These are phyloP conservation scores for Rhagonycha lutea DNA, from an alignment of 2,888 invertebrate species.

Conservation along the genomic window DNA sequence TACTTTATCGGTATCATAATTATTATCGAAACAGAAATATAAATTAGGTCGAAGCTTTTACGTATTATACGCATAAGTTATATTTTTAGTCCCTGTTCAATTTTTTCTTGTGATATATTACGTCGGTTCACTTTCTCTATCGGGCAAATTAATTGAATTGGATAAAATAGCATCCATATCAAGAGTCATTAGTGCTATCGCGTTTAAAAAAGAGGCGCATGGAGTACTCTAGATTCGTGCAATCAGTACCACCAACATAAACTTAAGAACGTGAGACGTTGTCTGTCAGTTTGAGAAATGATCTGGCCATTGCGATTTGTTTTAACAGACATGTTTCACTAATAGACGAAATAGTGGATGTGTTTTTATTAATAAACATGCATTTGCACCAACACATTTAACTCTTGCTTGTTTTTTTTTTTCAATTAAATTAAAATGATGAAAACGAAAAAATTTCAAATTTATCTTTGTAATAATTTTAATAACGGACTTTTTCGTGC, in stretches of 20 bases:
- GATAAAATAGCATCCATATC: constrained; percentile 47
- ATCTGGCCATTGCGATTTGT: constrained; percentile 42
- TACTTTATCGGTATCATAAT: neutral
- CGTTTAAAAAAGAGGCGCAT: constrained; percentile 36
- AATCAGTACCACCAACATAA: constrained; percentile 44
- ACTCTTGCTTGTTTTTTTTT: neutral
- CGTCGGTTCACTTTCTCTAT: constrained; percentile 39
- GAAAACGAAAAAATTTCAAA: neutral
- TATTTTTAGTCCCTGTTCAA: constrained; percentile 16
- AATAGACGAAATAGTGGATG: constrained; percentile 43
- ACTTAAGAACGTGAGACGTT: constrained; percentile 44
- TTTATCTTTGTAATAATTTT: constrained; percentile 50
- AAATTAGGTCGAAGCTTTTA: neutral
- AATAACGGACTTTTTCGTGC: constrained; percentile 52
- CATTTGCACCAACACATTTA: constrained; percentile 11
- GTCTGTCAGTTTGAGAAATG: constrained; percentile 48
- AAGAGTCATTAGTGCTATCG: constrained; percentile 50
- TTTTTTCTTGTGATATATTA: neutral
- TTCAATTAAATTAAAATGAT: neutral
- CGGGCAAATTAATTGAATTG: constrained; percentile 48
- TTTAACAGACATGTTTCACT: constrained; percentile 42
- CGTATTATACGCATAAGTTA: neutral
- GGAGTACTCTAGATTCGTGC: constrained; percentile 41
- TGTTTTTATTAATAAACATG: constrained; percentile 26
- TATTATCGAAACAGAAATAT: neutral